A percentile compares a stretch with the other conserved stretches of the same genome.
These are phyloP conservation scores for Rallus crepitans DNA, from an alignment of 2,797 vertebrate species.

Conservation along the genomic window DNA sequence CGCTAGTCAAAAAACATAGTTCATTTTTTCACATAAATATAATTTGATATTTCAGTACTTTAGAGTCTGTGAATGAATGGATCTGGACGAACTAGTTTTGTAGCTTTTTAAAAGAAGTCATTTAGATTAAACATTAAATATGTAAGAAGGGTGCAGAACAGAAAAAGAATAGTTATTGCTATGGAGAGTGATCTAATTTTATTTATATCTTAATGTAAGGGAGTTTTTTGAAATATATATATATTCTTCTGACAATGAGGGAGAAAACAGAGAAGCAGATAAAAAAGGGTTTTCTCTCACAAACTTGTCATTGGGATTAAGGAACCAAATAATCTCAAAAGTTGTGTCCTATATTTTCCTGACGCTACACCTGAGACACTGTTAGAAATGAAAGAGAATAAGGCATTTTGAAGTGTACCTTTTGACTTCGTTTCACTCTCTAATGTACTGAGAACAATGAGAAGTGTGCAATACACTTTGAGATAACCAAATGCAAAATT, in stretches of 20 bases:
- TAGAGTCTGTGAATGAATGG: not conserved
- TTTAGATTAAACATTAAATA: not conserved
- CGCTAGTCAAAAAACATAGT: not conserved
- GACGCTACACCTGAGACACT: not conserved
- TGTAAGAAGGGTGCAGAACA: not conserved
- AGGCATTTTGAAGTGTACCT: not conserved
- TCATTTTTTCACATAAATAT: not conserved
- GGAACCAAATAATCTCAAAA: conserved; percentile 27
- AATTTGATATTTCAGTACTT: not conserved
- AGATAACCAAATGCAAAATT: not conserved
- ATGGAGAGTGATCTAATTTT: not conserved
- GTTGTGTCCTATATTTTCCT: conserved; percentile 21
- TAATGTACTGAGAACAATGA: not conserved
- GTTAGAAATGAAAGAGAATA: not conserved
- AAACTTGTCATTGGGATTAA: conserved; percentile 6
- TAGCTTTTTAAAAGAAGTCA: not conserved
- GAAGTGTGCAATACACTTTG: not conserved
- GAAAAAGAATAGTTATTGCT: not conserved
- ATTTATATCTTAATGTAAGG: not conserved
- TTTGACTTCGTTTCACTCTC: not conserved
- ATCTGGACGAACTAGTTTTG: not conserved
- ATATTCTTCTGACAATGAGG: not conserved
- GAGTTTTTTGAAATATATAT: fast-evolving
- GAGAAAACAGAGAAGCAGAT: not conserved
- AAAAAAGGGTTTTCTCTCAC: not conserved